Conservation (phyloP, 2,888 invertebrate species). For the Endomychus coccineus region DNA sequence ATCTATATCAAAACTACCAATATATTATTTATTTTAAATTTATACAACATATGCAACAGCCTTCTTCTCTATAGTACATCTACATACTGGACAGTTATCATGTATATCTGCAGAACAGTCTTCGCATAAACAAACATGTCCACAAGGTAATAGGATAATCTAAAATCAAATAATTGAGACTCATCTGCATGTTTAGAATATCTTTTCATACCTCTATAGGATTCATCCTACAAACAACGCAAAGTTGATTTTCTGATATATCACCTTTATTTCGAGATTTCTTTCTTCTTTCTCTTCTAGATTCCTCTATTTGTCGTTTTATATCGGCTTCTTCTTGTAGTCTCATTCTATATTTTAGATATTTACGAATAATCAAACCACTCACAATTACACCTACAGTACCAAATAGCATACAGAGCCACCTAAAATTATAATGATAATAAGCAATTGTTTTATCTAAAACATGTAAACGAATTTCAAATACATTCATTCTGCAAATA, state of each 20-base stretch:
- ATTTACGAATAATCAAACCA: slow-evolving; percentile 45
- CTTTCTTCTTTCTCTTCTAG: slow-evolving; percentile 59
- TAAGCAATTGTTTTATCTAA: too few species aligned
- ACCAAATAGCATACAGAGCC: slow-evolving; percentile 50
- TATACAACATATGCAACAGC: slow-evolving; percentile 71
- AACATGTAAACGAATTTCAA: too few species aligned
- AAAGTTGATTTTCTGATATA: slow-evolving; percentile 55
- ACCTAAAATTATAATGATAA: too few species aligned
- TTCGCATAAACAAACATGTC: slow-evolving; percentile 84
- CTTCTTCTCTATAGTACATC: slow-evolving; percentile 59
- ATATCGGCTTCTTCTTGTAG: slow-evolving; percentile 49
- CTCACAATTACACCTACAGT: slow-evolving; percentile 48
- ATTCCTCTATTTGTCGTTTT: slow-evolving; percentile 56
- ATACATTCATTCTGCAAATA: too few species aligned
- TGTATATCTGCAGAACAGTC: slow-evolving; percentile 69
- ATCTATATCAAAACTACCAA: too few species aligned
- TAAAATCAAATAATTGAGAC: slow-evolving; percentile 37
- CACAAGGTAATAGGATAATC: slow-evolving; percentile 81
- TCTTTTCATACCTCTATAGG: slow-evolving; percentile 62
- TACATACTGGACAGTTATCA: slow-evolving; percentile 72
- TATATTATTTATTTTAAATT: slow-evolving; percentile 21
- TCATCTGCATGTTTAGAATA: neutral
- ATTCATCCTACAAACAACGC: slow-evolving; percentile 80
- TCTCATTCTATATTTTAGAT: slow-evolving; percentile 47
- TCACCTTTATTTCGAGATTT: slow-evolving; percentile 55